Evolutionary conservation across 2,113 vertebrate species (phyloP), one percentile per base, ranked within the genome.

Genomic region (Peromyscus maniculatus): DNA sequence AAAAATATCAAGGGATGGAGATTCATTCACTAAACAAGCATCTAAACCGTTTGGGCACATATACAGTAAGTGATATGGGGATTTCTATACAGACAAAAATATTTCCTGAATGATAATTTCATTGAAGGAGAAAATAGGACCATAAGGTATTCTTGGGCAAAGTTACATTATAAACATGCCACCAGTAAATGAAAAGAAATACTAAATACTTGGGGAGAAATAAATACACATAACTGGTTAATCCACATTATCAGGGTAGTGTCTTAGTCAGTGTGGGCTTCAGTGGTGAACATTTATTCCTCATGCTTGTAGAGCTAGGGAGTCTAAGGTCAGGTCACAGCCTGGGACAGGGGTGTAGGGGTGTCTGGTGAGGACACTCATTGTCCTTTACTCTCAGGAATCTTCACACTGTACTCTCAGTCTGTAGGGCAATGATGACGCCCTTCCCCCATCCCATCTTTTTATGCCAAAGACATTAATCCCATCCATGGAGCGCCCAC

Each of bases 151-250:
- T 88, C n/a, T 46, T 84, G 19, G 55, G 71, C 91, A 31, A 10
- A 8, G 66, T 82, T 52, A 57, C 24, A 88, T 72, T 52, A 91
- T 83, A 87, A 94, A 84, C 71, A 46, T n/a, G 87, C 10, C 71
- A 67, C 52, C 77, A 84, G 28, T 79, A 88, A 67, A 55, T 26
- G 7, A 46, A 96, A 92, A 36, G 26, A 91, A 39, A 95, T 46
- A n/a, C 0, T 46, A 87, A 59, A 89, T 77, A 83, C 66, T 79
- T 39, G 7, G 36, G 19, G n/a, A 57, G 78, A 72, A 87, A 93
- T 87, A 77, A 91, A 71, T 69, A 31, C 59, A 39, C 22, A n/a
- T 33, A 64, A 89, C 52, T 66, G 64, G 12, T 75, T 0, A 84
- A 71, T 7, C 74, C 13, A 86, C 31, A 57, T 87, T n/a, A 52